phyloP scores from a whole-genome alignment of 64 coral and sea anemone genomes.

The Acropora yongei region DNA sequence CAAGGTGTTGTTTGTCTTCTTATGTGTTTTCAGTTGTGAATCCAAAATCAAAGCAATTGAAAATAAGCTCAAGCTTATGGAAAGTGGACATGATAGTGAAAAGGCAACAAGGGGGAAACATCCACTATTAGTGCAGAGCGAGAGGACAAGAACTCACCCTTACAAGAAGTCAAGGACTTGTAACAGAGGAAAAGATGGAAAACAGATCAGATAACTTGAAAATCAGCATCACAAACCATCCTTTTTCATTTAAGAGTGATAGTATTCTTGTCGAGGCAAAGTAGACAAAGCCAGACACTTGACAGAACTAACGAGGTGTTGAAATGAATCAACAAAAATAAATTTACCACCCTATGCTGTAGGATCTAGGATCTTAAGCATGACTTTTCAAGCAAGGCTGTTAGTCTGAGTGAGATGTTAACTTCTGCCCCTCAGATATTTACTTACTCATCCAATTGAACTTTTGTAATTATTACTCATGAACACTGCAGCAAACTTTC shows the following conservation, averaged over 20 bases:
- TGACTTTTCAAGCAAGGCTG: too few relatives aligned
- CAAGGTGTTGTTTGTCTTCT: not conserved
- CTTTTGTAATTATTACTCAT: too few relatives aligned
- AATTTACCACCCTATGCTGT: too few relatives aligned
- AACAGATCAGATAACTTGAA: conserved; percentile 9
- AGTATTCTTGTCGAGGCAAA: too few relatives aligned
- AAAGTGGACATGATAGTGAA: conserved; percentile 42
- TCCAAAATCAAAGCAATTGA: conserved; percentile 97
- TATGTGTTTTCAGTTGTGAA: conserved; percentile 75
- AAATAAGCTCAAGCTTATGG: conserved; percentile 93
- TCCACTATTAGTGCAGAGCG: conserved; percentile 86
- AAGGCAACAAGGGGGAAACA: conserved; percentile 69
- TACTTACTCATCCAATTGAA: too few relatives aligned
- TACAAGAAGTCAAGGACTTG: conserved; percentile 62
- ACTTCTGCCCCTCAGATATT: too few relatives aligned
- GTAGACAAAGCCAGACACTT: too few relatives aligned
- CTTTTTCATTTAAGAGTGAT: not conserved
- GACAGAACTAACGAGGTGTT: too few relatives aligned
- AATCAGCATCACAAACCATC: not conserved
- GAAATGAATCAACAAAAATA: too few relatives aligned
- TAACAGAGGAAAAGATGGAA: conserved; percentile 30
- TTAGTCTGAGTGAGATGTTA: too few relatives aligned
- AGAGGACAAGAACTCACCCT: conserved; percentile 69
- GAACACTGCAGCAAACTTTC: too few relatives aligned
- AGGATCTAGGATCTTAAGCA: too few relatives aligned